These are phyloP conservation scores for Dugesia japonica DNA, from an alignment of 2,888 invertebrate species.

Conservation along the genomic window DNA sequence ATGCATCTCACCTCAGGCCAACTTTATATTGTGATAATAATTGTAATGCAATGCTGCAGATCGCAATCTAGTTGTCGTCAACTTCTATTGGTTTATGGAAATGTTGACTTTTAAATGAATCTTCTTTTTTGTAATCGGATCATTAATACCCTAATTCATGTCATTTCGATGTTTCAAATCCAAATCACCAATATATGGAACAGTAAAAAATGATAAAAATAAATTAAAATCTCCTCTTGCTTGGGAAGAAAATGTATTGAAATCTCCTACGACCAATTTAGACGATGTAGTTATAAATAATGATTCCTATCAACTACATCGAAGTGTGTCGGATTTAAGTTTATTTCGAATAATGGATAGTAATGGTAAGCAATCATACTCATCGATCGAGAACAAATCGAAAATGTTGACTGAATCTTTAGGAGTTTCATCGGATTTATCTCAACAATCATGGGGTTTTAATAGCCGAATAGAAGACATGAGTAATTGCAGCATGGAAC, in stretches of 20 bases:
- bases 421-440: constrained; percentile 15
- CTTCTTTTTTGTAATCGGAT: constrained; percentile 9
- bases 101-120: not conserved
- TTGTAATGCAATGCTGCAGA: constrained; percentile 11
- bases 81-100: constrained; percentile 20
- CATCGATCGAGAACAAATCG: not conserved
- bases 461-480: not conserved
- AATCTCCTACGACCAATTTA: not conserved
- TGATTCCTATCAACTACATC: not conserved
- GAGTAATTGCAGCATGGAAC: constrained; percentile 10
- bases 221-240: not conserved
- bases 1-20: constrained; percentile 20
- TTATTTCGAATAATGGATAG: not conserved
- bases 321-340: constrained; percentile 13
- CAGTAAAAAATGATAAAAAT: constrained; percentile 2
- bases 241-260: not conserved
- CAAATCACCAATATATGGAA: not conserved
- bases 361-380: not conserved
- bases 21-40: constrained; percentile 15
- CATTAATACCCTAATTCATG: constrained; percentile 14
- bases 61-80: constrained; percentile 6
- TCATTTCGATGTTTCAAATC: constrained; percentile 20
- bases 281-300: not conserved
- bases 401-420: constrained; percentile 4
- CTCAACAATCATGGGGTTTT: not conserved